These are phyloP conservation scores for Megalurothrips usitatus DNA, from an alignment of 2,888 invertebrate species.

Conservation along the genomic window DNA sequence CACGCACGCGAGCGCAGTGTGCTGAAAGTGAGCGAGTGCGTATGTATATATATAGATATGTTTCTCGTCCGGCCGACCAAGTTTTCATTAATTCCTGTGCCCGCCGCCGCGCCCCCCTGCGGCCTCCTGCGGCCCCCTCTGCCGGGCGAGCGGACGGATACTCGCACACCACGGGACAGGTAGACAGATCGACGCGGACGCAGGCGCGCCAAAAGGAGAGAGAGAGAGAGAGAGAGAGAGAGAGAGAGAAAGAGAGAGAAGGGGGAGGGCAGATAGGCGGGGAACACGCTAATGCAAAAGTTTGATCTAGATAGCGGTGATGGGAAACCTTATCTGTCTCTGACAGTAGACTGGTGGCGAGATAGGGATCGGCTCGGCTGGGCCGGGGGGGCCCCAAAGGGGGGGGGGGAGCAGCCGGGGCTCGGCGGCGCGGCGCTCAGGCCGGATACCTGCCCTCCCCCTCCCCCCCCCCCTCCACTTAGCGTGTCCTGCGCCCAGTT, in stretches of 20 bases:
- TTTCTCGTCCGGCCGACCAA: not conserved
- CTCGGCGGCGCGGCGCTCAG: not conserved
- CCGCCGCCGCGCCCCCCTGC: not conserved
- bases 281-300: conserved; percentile 26
- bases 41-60: too few relatives aligned
- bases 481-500: not conserved
- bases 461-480: not conserved
- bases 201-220: not conserved
- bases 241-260: too few relatives aligned
- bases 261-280: not conserved
- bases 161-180: not conserved
- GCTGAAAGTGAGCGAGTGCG: not conserved
- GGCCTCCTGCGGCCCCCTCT: not conserved
- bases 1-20: not conserved
- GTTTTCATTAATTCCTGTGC: too few relatives aligned
- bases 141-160: not conserved
- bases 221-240: too few relatives aligned
- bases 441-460: not conserved
- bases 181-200: not conserved
- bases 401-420: too few relatives aligned
- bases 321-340: conserved; percentile 19
- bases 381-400: not conserved
- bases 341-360: conserved; percentile 22
- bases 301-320: conserved; percentile 25
- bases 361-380: not conserved